A percentile compares a stretch with the other conserved stretches of the same genome.
Conservation (phyloP, 2,113 vertebrate species). For the Paralichthys olivaceus region DNA sequence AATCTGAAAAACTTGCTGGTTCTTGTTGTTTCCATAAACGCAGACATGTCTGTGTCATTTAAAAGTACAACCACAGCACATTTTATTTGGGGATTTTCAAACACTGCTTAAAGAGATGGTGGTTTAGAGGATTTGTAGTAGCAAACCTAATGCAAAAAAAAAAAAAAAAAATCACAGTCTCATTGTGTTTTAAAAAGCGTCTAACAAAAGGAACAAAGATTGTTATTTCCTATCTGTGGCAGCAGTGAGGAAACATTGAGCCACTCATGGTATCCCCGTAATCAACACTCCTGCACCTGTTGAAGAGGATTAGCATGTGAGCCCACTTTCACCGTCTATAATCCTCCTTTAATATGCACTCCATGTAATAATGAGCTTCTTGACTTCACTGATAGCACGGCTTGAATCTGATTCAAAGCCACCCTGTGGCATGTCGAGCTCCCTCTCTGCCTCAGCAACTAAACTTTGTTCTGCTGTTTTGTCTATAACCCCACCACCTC, state of each 20-base stretch:
- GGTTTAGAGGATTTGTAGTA: neutral
- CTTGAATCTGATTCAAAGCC: conserved; percentile 67
- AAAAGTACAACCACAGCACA: neutral
- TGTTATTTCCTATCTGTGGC: conserved; percentile 27
- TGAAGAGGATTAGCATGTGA: conserved; percentile 66
- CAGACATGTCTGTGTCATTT: neutral
- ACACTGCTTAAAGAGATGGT: neutral
- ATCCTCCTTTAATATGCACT: conserved; percentile 73
- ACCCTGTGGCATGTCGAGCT: conserved; percentile 12
- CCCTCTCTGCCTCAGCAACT: conserved; percentile 33
- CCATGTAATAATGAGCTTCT: conserved; percentile 64
- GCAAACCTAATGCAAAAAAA: neutral
- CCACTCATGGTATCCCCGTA: conserved; percentile 33
- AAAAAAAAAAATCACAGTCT: conserved; percentile 3
- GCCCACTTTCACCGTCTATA: conserved; percentile 50
- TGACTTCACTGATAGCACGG: conserved; percentile 65
- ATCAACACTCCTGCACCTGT: conserved; percentile 70
- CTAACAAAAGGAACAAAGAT: neutral
- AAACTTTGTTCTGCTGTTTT: conserved; percentile 44
- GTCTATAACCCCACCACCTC: conserved; percentile 13
- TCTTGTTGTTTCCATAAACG: conserved; percentile 1
- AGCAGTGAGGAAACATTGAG: conserved; percentile 29
- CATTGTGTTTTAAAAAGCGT: neutral
- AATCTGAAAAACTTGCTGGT: neutral
- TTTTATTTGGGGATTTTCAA: neutral